These are phyloP conservation scores for Phania funesta DNA, from an alignment of 2,888 invertebrate genomes.

Conservation along the genomic window DNA sequence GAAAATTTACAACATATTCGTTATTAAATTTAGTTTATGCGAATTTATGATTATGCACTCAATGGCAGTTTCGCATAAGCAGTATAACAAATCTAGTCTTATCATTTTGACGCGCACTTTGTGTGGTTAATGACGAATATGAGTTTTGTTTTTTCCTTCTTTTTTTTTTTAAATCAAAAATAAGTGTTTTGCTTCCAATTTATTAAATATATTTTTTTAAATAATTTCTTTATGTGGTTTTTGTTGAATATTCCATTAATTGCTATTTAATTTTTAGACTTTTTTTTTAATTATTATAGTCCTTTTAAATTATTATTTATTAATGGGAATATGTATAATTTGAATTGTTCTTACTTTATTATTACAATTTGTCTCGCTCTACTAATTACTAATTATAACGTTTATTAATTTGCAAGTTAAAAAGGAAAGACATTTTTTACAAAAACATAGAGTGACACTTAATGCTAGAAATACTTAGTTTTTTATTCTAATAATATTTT, in stretches of 20 bases:
- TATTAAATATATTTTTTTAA: constrained; percentile 17
- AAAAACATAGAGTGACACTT: not conserved
- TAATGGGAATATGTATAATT: constrained; percentile 12
- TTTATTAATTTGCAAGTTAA: not conserved
- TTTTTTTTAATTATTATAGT: constrained; percentile 4
- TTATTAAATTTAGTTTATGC: too few relatives aligned
- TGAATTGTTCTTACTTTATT: not conserved
- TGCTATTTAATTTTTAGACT: not conserved
- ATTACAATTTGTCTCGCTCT: not conserved
- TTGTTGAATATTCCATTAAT: constrained; percentile 19
- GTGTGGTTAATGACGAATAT: not conserved
- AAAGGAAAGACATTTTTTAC: not conserved
- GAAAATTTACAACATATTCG: too few relatives aligned
- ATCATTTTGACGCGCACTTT: not conserved
- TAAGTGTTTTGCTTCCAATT: constrained; percentile 20
- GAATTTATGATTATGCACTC: too few relatives aligned
- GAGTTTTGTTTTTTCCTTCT: not conserved
- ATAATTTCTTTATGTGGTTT: constrained; percentile 6
- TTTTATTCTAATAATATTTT: constrained; percentile 15
- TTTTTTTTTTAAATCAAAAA: constrained; percentile 3
- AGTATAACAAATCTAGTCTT: not conserved
- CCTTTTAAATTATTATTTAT: constrained; percentile 28
- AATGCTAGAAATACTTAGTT: not conserved
- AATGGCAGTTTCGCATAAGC: not conserved
- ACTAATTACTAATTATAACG: not conserved